Evolutionary conservation across 2,888 invertebrate genomes (phyloP).

Genomic region (Dolichomitus sp.): DNA sequence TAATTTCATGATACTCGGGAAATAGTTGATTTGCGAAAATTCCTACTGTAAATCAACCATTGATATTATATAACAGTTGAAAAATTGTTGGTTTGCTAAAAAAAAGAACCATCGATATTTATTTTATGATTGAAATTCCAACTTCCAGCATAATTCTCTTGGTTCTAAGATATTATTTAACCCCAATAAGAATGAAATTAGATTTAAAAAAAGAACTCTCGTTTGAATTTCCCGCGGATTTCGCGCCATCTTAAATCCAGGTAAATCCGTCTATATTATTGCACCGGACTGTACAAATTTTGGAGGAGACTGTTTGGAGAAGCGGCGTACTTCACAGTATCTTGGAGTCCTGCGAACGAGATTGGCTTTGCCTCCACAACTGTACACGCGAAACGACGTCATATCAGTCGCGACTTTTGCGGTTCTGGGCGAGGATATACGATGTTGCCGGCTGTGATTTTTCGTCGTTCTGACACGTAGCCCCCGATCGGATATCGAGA

Average conservation of each 20-base stretch:
- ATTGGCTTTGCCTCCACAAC: slow-evolving; percentile 3
- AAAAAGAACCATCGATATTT: too few species aligned
- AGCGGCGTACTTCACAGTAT: neutral
- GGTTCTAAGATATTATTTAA: too few species aligned
- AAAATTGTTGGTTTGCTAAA: too few species aligned
- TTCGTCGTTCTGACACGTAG: slow-evolving; percentile 58
- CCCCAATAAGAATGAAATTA: neutral
- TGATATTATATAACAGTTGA: too few species aligned
- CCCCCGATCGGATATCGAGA: slow-evolving; percentile 17
- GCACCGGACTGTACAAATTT: neutral
- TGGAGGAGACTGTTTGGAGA: neutral
- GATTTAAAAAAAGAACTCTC: neutral
- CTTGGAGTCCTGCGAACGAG: neutral
- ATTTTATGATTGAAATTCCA: too few species aligned
- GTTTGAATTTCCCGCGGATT: neutral
- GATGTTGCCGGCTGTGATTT: slow-evolving; percentile 66
- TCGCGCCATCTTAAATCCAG: neutral
- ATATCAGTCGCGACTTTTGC: slow-evolving; percentile 61
- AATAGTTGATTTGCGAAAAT: too few species aligned
- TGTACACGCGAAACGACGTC: slow-evolving; percentile 63
- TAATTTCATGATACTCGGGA: too few species aligned
- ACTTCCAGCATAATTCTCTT: too few species aligned
- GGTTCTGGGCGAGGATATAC: slow-evolving; percentile 55
- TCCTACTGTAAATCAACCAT: too few species aligned
- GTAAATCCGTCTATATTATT: neutral